phyloP scores from a whole-genome alignment of 2,113 vertebrate genomes.

The Xiphophorus hellerii region DNA sequence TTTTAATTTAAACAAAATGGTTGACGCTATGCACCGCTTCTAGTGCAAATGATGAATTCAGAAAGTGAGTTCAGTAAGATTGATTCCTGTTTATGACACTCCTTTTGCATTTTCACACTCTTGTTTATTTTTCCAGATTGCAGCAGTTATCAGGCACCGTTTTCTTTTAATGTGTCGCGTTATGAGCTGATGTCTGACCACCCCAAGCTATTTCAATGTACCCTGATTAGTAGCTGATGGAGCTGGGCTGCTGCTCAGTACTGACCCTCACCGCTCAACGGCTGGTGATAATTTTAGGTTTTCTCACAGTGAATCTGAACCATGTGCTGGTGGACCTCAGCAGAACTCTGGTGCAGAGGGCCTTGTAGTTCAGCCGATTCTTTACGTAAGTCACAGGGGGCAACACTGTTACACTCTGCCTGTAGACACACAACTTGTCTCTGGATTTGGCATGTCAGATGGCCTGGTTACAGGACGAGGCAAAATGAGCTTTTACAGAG shows the following conservation, averaged over 20 bases:
- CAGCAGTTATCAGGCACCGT: slow-evolving; percentile 57
- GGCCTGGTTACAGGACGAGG: not conserved
- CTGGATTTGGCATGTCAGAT: slow-evolving; percentile 12
- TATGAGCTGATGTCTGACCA: slow-evolving; percentile 57
- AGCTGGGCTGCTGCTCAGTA: slow-evolving; percentile 52
- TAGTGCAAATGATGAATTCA: too few species aligned
- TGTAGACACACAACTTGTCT: slow-evolving; percentile 7
- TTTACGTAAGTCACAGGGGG: slow-evolving; percentile 10
- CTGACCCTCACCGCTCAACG: slow-evolving; percentile 60
- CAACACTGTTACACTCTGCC: too few species aligned
- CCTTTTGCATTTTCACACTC: not conserved
- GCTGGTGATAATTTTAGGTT: slow-evolving; percentile 74
- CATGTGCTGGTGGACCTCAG: slow-evolving; percentile 47
- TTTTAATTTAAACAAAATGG: not conserved
- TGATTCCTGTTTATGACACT: too few species aligned
- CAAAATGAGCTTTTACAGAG: not conserved
- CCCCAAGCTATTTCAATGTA: slow-evolving; percentile 70
- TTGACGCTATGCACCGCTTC: too few species aligned
- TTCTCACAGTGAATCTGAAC: slow-evolving; percentile 52
- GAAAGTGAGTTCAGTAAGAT: too few species aligned
- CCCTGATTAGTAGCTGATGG: slow-evolving; percentile 76
- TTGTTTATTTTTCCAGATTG: slow-evolving; percentile 58
- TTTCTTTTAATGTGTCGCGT: slow-evolving; percentile 28
- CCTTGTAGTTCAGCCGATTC: slow-evolving; percentile 33
- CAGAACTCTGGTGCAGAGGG: slow-evolving; percentile 32